phyloP scores from a whole-genome alignment of 2,888 invertebrate species.

The Drosophila monieri region DNA sequence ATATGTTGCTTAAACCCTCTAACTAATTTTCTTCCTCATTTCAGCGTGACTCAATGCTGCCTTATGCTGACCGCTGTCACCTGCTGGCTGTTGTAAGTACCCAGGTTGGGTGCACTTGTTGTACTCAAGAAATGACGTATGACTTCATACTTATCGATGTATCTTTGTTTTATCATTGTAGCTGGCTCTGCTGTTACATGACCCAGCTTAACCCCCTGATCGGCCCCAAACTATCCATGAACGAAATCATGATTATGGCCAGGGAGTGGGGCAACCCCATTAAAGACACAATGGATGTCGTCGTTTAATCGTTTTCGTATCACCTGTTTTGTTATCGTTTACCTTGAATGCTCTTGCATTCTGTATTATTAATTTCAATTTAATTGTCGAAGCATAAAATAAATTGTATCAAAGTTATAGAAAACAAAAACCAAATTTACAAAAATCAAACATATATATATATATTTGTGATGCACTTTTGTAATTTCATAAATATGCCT shows the following conservation, averaged over 20 bases:
- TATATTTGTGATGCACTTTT: slow-evolving; percentile 12
- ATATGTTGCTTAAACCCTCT: not conserved
- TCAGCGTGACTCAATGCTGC: slow-evolving; percentile 82
- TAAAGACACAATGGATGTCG: slow-evolving; percentile 68
- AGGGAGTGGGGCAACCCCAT: slow-evolving; percentile 82
- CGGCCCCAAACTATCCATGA: slow-evolving; percentile 81
- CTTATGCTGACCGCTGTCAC: slow-evolving; percentile 82
- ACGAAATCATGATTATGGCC: slow-evolving; percentile 82
- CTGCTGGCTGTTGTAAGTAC: slow-evolving; percentile 83
- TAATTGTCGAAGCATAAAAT: slow-evolving; percentile 26
- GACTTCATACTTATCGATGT: slow-evolving; percentile 17
- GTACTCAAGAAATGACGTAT: not conserved
- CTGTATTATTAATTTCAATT: slow-evolving; percentile 34
- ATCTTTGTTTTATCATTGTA: slow-evolving; percentile 38
- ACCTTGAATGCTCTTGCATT: slow-evolving; percentile 32
- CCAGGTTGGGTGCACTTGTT: not conserved
- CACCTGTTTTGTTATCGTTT: slow-evolving; percentile 54
- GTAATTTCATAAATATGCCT: slow-evolving; percentile 4
- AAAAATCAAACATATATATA: not conserved
- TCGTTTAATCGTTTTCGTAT: slow-evolving; percentile 33
- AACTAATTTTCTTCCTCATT: slow-evolving; percentile 1
- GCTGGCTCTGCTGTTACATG: slow-evolving; percentile 83
- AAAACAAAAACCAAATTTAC: not conserved
- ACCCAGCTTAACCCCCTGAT: slow-evolving; percentile 82
- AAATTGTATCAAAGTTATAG: slow-evolving; percentile 20